A percentile compares a stretch with the other conserved stretches of the same genome.
Conservation (phyloP, 1,140 invertebrate species). For the Drosophila arawakana region DNA sequence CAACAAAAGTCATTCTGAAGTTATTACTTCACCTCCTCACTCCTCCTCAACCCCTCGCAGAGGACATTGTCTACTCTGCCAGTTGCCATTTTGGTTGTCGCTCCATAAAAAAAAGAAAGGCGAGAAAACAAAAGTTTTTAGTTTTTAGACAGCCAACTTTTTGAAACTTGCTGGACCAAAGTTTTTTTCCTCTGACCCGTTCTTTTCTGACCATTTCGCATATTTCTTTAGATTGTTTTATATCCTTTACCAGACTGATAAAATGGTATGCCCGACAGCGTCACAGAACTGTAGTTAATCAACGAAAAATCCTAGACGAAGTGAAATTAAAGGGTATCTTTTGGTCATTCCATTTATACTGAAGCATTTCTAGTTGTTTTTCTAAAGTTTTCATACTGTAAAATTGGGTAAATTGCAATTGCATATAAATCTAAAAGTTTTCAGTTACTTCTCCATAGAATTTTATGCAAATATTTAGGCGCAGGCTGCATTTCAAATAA, state of each 20-base stretch:
- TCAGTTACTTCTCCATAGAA: slow-evolving; percentile 33
- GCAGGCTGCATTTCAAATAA: slow-evolving; percentile 9
- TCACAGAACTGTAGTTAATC: not conserved
- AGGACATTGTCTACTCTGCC: slow-evolving; percentile 37
- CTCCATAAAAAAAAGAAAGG: slow-evolving; percentile 71
- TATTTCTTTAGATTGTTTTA: slow-evolving; percentile 29
- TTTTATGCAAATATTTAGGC: slow-evolving; percentile 57
- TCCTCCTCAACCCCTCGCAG: not conserved
- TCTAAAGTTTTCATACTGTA: slow-evolving; percentile 56
- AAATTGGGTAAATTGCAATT: slow-evolving; percentile 70
- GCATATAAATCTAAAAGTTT: slow-evolving; percentile 69
- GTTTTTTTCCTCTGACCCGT: slow-evolving; percentile 39
- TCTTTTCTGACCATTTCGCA: slow-evolving; percentile 47
- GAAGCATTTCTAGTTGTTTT: slow-evolving; percentile 15
- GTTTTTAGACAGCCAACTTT: slow-evolving; percentile 67
- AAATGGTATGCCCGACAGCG: not conserved
- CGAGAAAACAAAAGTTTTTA: slow-evolving; percentile 79
- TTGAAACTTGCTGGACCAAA: slow-evolving; percentile 67
- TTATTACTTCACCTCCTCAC: slow-evolving; percentile 59
- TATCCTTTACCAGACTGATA: not conserved
- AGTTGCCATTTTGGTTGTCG: slow-evolving; percentile 68
- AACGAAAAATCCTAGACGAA: not conserved
- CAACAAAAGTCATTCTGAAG: slow-evolving; percentile 80
- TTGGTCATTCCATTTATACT: not conserved
- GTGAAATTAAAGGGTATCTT: not conserved